These are phyloP conservation scores for Volucella inflata DNA, from an alignment of 2,888 invertebrate genomes.

Conservation along the genomic window DNA sequence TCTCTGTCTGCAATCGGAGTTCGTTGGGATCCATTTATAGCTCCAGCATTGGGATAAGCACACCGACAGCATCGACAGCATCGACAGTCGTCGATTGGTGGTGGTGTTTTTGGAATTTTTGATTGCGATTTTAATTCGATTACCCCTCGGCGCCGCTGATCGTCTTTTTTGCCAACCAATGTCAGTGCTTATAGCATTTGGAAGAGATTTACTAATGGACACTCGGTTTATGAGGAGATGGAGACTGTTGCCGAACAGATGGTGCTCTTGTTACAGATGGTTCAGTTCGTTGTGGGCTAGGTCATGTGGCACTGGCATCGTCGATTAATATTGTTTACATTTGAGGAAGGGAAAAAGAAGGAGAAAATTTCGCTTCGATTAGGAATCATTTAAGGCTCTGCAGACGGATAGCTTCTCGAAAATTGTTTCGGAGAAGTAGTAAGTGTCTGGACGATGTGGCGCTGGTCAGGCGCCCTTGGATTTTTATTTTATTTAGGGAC, in stretches of 20 bases:
- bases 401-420: no score
- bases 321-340: slow-evolving; percentile 52
- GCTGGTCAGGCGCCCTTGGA: no score
- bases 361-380: slow-evolving; percentile 9
- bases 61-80: slow-evolving; percentile 8
- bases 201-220: slow-evolving; percentile 61
- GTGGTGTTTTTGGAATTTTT: slow-evolving; percentile 66
- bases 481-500: no score
- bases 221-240: slow-evolving; percentile 38
- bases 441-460: no score
- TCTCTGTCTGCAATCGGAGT: slow-evolving; percentile 4
- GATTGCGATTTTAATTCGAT: slow-evolving; percentile 68
- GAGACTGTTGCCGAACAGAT: slow-evolving; percentile 47
- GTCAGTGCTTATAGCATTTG: slow-evolving; percentile 38
- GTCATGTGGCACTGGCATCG: slow-evolving; percentile 49
- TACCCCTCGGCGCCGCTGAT: slow-evolving; percentile 22
- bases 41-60: background rate
- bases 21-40: slow-evolving; percentile 41
- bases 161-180: background rate
- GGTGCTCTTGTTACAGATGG: slow-evolving; percentile 48
- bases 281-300: slow-evolving; percentile 44
- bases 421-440: no score
- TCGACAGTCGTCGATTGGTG: slow-evolving; percentile 46
- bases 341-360: background rate
- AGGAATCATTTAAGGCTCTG: background rate